Base-by-base conservation (phyloP, 2,797 vertebrate species). In the Rhinella marina region DNA sequence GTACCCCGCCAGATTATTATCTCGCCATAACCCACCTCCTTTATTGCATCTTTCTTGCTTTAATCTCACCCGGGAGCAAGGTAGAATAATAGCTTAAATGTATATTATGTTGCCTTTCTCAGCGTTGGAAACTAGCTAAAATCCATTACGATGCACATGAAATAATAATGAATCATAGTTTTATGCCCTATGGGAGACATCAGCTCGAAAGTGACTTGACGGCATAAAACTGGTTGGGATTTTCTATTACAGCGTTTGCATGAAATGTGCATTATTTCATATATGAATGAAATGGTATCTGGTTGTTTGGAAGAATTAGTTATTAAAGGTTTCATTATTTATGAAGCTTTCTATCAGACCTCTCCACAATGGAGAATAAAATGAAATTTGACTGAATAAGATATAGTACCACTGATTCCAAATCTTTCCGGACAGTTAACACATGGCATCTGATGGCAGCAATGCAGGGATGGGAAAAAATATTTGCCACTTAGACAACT, bases 31-130 rank as follows among this genome's bases (percentile, higher is more conserved):
- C 57, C 56, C 25, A 52, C 56, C 79, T 76, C 61, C 54, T 82
- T 77, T 88, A 77, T 85, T 85, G 54, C 56, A 73, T 72, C 29
- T 78, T 73, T 73, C 19, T 72, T 57, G 48, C 54, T 85, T 88
- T 84, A 85, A 73, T 88, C 61, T 80, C n/a, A 62, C 82, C 82
- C 87, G 81, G 76, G 76, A 85, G 87, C 87, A n/a, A 88, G n/a
- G 62, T 17, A 80, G 41, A 73, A 84, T 48, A 80, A 84, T 77
- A 27, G 62, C 48, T 59, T 73, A 23, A 70, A 72, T 70, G 82
- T 61, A 50, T 88, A 84, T 79, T 88, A 78, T 84, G 81, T 73
- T 77, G 29, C 59, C 50, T 82, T 77, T 82, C 59, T 64, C 57
- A 27, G 77, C 27, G 27, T 76, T 66, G 78, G 32, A 81, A 81